phyloP scores from a whole-genome alignment of 2,888 invertebrate genomes.

The Sarcophaga caerulescens region DNA sequence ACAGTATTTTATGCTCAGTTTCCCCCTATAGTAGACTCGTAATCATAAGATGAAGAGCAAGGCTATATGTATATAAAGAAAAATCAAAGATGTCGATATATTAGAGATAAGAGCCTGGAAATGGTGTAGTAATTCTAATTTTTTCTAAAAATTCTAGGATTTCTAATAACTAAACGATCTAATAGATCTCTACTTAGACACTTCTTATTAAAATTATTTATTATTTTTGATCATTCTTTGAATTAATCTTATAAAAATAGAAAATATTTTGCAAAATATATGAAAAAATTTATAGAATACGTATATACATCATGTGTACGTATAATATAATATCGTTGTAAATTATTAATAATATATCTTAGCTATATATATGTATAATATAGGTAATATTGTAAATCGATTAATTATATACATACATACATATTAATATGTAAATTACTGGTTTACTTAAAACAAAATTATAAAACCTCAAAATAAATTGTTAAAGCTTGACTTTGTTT shows the following conservation, averaged over 20 bases:
- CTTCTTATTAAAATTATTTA: neutral
- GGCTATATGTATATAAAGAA: too few species aligned
- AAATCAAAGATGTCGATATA: neutral
- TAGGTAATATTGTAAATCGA: too few species aligned
- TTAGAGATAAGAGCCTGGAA: neutral
- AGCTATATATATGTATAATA: neutral
- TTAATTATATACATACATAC: neutral
- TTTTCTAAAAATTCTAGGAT: neutral
- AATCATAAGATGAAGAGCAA: too few species aligned
- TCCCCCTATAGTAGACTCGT: too few species aligned
- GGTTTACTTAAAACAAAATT: neutral
- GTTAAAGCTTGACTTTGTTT: conserved; percentile 45
- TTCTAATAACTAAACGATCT: neutral
- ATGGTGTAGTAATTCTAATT: neutral
- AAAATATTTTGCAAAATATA: conserved; percentile 13
- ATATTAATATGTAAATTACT: neutral
- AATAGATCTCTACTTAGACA: neutral
- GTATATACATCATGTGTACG: too few species aligned
- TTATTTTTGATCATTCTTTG: neutral
- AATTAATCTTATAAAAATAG: conserved; percentile 12
- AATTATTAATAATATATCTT: too few species aligned
- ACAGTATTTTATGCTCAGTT: too few species aligned
- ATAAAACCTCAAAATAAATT: neutral
- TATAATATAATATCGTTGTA: too few species aligned
- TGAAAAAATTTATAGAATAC: neutral